Conservation (phyloP, 2,113 vertebrate genomes). For the Sphaerodactylus townsendi region DNA sequence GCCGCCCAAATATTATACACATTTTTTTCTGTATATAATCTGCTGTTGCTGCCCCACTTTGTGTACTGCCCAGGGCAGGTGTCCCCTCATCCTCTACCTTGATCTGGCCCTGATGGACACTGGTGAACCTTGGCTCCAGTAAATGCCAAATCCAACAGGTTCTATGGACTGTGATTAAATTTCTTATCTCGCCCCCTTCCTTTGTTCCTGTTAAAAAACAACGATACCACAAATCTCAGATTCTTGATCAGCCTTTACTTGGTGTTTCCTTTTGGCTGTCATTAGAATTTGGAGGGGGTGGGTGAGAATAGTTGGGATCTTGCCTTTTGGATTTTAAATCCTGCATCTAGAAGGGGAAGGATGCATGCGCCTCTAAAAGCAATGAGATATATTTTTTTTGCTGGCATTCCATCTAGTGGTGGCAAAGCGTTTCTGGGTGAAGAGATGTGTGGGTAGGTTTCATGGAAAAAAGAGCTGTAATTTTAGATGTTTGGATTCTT, state of each 20-base stretch:
- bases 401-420: background rate
- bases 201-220: background rate
- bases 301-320: background rate
- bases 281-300: too few species aligned
- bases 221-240: too few species aligned
- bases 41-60: too few species aligned
- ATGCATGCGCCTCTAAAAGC: background rate
- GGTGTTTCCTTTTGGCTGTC: too few species aligned
- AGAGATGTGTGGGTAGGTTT: background rate
- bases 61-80: too few species aligned
- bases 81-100: too few species aligned
- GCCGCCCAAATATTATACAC: too few species aligned
- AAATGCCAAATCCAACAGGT: background rate
- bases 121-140: too few species aligned
- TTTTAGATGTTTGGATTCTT: conserved; percentile 19
- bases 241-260: too few species aligned
- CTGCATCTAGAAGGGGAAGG: background rate
- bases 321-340: background rate
- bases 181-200: background rate
- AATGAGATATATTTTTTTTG: background rate
- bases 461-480: conserved; percentile 7
- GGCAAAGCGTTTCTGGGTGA: background rate
- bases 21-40: too few species aligned
- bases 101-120: too few species aligned
- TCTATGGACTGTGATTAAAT: background rate